Conservation (phyloP, 2,113 vertebrate genomes). For the Malurus elegans region DNA sequence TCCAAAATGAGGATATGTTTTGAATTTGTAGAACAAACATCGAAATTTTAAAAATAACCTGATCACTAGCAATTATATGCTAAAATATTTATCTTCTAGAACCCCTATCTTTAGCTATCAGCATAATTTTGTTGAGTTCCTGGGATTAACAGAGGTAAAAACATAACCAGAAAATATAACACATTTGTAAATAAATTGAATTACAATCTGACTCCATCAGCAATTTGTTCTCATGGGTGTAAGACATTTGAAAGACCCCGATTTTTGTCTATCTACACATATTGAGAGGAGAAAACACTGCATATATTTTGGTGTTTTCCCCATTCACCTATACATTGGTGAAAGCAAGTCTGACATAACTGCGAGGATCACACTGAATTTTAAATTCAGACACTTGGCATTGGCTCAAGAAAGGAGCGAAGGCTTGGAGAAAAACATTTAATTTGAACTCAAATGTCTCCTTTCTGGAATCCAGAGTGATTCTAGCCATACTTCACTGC, state of each 20-base stretch:
- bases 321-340: background rate
- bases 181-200: background rate
- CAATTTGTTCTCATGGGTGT: background rate
- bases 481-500: background rate
- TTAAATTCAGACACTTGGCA: background rate
- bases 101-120: background rate
- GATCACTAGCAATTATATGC: background rate
- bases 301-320: background rate
- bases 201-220: background rate
- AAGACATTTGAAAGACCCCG: background rate
- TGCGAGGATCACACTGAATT: conserved; percentile 2
- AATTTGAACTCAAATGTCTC: background rate
- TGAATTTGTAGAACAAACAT: background rate
- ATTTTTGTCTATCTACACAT: background rate
- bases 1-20: background rate
- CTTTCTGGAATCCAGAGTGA: background rate
- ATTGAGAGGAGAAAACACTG: background rate
- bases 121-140: background rate
- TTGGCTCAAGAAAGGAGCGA: background rate
- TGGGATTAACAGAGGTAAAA: background rate
- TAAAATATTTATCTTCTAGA: background rate
- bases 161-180: background rate
- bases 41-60: background rate
- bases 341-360: background rate
- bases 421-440: background rate